These are phyloP conservation scores for Pterois miles DNA, from an alignment of 2,797 vertebrate genomes.

Conservation along the genomic window DNA sequence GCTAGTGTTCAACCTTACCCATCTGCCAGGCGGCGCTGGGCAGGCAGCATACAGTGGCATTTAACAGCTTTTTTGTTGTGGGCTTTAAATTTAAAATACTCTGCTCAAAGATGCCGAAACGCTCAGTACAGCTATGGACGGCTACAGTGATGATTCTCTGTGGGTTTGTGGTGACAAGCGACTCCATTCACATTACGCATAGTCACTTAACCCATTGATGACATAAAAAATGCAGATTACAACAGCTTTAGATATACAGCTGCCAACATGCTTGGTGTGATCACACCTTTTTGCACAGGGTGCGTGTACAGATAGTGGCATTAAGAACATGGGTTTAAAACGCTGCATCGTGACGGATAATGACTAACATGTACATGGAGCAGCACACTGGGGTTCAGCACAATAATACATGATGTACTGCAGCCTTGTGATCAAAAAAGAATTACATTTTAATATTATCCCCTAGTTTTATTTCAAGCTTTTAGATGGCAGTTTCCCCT, in stretches of 20 bases:
- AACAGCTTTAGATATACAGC: background rate
- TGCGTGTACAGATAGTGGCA: background rate
- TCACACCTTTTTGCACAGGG: background rate
- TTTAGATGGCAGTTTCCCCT: slow-evolving; percentile 21
- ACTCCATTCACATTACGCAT: background rate
- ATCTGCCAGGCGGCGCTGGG: background rate
- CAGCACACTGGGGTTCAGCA: background rate
- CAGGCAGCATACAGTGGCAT: background rate
- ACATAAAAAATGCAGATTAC: background rate
- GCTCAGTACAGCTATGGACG: background rate
- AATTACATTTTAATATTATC: slow-evolving; percentile 2
- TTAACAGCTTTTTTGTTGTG: background rate
- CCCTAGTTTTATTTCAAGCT: slow-evolving; percentile 15
- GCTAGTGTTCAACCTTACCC: background rate
- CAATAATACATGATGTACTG: background rate
- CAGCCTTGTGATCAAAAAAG: background rate
- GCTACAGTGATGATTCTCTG: background rate
- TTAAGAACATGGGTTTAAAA: background rate
- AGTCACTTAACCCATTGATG: background rate
- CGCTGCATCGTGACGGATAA: background rate
- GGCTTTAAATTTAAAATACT: background rate
- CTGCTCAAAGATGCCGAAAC: background rate
- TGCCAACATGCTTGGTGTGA: background rate
- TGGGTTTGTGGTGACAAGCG: background rate
- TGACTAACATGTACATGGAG: background rate